Evolutionary conservation across 2,888 invertebrate species (phyloP).

Genomic region (Drosophila ezoana): DNA sequence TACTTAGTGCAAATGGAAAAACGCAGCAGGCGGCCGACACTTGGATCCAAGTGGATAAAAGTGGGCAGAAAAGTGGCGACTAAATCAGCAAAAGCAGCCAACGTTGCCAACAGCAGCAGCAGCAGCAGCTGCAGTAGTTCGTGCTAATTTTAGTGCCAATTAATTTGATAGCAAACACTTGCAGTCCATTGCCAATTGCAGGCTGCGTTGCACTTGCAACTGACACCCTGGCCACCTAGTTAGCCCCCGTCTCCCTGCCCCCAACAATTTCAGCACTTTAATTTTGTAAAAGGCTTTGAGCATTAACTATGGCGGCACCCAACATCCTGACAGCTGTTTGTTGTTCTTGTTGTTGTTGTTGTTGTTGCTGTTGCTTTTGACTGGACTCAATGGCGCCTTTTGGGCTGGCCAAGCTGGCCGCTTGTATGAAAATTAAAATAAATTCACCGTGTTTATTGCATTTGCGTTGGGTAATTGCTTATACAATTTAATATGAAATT

Average conservation of each 20-base stretch:
- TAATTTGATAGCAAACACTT: slow-evolving; percentile 80
- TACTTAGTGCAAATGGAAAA: slow-evolving; percentile 76
- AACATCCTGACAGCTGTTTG: slow-evolving; percentile 42
- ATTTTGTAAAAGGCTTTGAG: slow-evolving; percentile 75
- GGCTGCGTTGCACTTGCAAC: slow-evolving; percentile 42
- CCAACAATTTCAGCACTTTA: slow-evolving; percentile 49
- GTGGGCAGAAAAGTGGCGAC: slow-evolving; percentile 35
- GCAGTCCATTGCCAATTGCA: slow-evolving; percentile 60
- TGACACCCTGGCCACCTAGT: slow-evolving; percentile 17
- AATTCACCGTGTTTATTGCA: slow-evolving; percentile 76
- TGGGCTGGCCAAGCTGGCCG: slow-evolving; percentile 26
- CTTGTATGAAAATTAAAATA: slow-evolving; percentile 70
- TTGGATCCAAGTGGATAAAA: slow-evolving; percentile 47
- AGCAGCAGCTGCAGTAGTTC: slow-evolving; percentile 17
- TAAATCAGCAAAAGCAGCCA: slow-evolving; percentile 52
- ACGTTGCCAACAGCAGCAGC: slow-evolving; percentile 44
- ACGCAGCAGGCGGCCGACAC: slow-evolving; percentile 53
- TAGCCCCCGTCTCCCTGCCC: slow-evolving; percentile 2
- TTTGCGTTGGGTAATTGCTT: slow-evolving; percentile 75
- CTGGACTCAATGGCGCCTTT: slow-evolving; percentile 47
- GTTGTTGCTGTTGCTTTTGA: slow-evolving; percentile 18
- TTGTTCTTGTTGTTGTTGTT: not conserved
- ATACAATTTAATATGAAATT: slow-evolving; percentile 77
- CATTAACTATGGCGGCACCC: slow-evolving; percentile 49
- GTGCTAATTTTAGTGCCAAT: slow-evolving; percentile 80